Percentiles rank a stretch among this genome's conserved stretches.
Conservation (phyloP, 2,113 vertebrate species). For the Indri indri region DNA sequence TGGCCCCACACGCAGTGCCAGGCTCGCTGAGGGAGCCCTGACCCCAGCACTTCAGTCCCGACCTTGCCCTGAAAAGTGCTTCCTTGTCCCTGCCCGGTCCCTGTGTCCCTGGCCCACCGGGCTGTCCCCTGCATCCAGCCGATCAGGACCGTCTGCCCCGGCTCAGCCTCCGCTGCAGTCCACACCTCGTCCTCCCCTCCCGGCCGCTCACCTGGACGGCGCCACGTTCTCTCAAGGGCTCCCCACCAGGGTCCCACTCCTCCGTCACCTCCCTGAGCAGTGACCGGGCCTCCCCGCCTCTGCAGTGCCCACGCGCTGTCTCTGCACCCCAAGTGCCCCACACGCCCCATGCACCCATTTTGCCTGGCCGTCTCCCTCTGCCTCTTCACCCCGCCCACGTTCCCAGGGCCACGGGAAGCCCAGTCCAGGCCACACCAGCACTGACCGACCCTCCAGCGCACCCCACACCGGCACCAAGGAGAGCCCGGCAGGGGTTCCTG, state of each 20-base stretch:
- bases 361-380: too few relatives aligned
- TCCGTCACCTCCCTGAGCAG: background rate
- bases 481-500: too few relatives aligned
- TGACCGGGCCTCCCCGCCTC: accelerated
- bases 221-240: background rate
- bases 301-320: background rate
- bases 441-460: too few relatives aligned
- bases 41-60: background rate
- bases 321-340: too few relatives aligned
- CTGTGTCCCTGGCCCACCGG: background rate
- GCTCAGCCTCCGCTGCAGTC: background rate
- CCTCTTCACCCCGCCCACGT: too few relatives aligned
- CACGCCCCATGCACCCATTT: too few relatives aligned
- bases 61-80: background rate
- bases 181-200: background rate
- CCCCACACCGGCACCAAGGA: too few relatives aligned
- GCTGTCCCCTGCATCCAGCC: background rate
- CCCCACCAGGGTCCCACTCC: background rate
- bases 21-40: accelerated
- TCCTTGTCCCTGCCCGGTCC: background rate
- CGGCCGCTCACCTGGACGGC: accelerated
- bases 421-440: too few relatives aligned
- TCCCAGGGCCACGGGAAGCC: too few relatives aligned
- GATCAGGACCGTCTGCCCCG: background rate
- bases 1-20: background rate